Percentiles rank a stretch among this genome's conserved stretches.
phyloP scores from a whole-genome alignment of 2,113 vertebrate genomes.

The Heloderma charlesbogerti region DNA sequence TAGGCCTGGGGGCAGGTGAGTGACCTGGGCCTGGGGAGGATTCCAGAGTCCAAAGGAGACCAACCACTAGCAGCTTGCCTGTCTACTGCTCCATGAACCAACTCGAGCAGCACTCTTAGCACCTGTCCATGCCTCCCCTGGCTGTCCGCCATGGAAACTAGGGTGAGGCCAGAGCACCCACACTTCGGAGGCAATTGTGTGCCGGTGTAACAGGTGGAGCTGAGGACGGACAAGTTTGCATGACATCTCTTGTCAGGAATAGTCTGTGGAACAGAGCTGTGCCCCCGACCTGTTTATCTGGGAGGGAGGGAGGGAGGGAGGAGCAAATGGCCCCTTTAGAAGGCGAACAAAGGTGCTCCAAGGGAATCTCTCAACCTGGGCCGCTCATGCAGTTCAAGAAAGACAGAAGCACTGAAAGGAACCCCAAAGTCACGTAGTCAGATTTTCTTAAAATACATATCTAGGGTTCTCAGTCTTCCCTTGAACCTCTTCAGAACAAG shows the following conservation, averaged over 20 bases:
- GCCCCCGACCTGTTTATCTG: not conserved
- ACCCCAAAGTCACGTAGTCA: not conserved
- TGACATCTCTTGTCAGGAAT: not conserved
- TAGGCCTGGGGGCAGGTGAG: not conserved
- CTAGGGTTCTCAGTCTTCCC: not conserved
- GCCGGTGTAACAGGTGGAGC: not conserved
- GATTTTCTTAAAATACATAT: no score
- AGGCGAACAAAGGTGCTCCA: not conserved
- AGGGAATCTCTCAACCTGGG: not conserved
- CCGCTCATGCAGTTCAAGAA: not conserved
- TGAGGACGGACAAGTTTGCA: not conserved
- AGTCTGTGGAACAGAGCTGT: not conserved
- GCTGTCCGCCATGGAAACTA: not conserved
- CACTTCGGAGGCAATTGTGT: not conserved
- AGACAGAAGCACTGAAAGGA: not conserved
- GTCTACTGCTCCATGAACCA: no score
- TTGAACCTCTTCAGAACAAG: not conserved
- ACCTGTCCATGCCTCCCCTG: rapidly evolving
- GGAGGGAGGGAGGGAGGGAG: not conserved
- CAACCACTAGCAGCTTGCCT: no score
- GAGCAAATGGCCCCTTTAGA: not conserved
- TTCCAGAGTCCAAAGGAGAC: not conserved
- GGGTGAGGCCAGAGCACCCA: not conserved
- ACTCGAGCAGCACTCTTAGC: not conserved
- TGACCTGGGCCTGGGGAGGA: no score